phyloP scores from a whole-genome alignment of 2,888 invertebrate genomes.

The Ichneumoninae sp. region DNA sequence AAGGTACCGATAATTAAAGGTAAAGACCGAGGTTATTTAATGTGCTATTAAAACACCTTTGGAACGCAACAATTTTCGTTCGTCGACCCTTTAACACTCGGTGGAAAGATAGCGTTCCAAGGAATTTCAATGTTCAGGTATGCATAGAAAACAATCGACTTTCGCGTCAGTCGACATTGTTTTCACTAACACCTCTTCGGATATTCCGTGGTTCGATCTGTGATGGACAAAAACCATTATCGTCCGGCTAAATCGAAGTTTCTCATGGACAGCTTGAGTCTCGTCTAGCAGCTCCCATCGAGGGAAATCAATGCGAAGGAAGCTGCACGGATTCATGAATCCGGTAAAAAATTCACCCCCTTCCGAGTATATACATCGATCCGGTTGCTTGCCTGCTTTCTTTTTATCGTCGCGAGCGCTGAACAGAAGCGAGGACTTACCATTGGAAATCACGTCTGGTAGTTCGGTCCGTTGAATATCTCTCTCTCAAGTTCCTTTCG shows the following conservation, averaged over 20 bases:
- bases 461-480: conserved; percentile 32
- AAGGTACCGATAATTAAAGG: background rate
- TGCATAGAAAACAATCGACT: background rate
- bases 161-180: background rate
- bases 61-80: background rate
- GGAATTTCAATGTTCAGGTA: background rate
- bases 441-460: conserved; percentile 56
- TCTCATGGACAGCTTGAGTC: background rate
- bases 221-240: background rate
- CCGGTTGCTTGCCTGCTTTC: conserved; percentile 27
- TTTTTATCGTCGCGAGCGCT: conserved; percentile 1
- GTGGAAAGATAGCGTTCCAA: background rate
- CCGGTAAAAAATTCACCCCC: conserved; percentile 40
- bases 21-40: background rate
- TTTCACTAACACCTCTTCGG: background rate
- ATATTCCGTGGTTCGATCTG: background rate
- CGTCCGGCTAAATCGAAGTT: background rate
- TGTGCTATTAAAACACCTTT: background rate
- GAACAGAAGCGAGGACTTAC: conserved; percentile 45
- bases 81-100: background rate
- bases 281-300: background rate
- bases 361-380: background rate
- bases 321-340: conserved; percentile 41
- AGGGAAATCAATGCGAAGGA: conserved; percentile 41
- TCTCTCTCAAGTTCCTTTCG: conserved; percentile 28